Base-by-base conservation (phyloP, 2,113 vertebrate genomes). In the Passer domesticus region DNA sequence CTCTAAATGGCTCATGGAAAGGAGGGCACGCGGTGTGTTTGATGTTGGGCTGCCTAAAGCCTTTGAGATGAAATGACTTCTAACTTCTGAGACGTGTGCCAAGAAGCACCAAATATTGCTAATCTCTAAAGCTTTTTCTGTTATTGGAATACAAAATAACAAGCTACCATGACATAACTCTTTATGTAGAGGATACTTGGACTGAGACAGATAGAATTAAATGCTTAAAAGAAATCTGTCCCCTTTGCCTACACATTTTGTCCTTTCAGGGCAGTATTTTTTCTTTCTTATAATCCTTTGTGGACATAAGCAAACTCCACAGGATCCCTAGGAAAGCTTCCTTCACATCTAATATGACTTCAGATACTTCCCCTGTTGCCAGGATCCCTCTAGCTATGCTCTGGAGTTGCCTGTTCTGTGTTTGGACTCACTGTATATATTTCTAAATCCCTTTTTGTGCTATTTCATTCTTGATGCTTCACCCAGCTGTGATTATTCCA, bases 1-100 rank as follows among this genome's bases (percentile, higher is more conserved):
- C 31, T 80, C 27, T 77, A 90, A 87, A 88, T 21, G 52, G 35
- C 56, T 86, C 63, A 35, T 52, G 70, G 70, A 85, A 84, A 85
- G 55, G 27, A 69, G 50, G 11, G 19, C 37, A 39, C 0, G 0
- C 0, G 0, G 18, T 66, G 33, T 88, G 70, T 90, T 96, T 95
- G 88, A 95, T 86, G 63, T 67, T 83, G 59, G 64, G 66, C 63
- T 93, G 67, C 41, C 75, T 94, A 92, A 96, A 94, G 41, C 78
- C 46, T 93, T 92, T 85, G 90, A 92, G 62, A 60, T 66, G 18
- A 23, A 94, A 88, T 15, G 62, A 30, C 83, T 82, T 83, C 73
- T 74, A 74, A 77, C 43, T 87, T 92, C 59, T 72, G 72, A 91
- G 78, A 76, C 5, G 6, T 56, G 10, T 62, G 44, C 82, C 70